Base-by-base conservation (phyloP, 2,113 vertebrate species). In the Cyprinodon variegatus region DNA sequence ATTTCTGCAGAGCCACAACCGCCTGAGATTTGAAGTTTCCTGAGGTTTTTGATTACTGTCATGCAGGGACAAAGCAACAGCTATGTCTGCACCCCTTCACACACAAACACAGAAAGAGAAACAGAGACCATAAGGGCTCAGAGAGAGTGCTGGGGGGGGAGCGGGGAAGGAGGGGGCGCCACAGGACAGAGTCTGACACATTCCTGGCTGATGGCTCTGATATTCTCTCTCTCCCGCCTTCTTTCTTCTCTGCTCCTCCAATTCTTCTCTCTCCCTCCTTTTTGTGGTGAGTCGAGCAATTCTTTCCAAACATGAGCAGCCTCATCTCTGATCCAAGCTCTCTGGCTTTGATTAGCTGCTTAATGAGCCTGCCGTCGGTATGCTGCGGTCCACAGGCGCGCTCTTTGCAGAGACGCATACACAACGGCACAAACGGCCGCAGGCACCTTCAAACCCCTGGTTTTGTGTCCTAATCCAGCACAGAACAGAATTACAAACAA, bases 341-440 rank as follows among this genome's bases (percentile, higher is more conserved):
- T 92, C 93, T 94, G 93, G 93, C 88, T 92, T 92, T 91, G 88
- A 94, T 94, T 94, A 94, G 93, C 87, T 91, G 88, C 88, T 94
- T 94, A 93, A 93, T 94, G 92, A 93, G 91, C 88, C 91, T 91
- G 88, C 90, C 81, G 76, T 90, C 86, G 83, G 91, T 93, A 93
- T 93, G 90, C 86, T 91, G 92, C 50, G 89, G 90, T 90, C 87
- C 74, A 72, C 62, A 69, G 66, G 59, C 70, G 72, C 81, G 60
- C 41, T 59, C 45, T 40, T 65, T 60, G 41, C 72, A 66, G 14
- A 61, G 12, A 63, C 67, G 60, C 71, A 74, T 38, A 72, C 79
- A 71, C 67, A 76, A 46, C 60, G 46, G 65, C 15, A 17, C 60
- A 65, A 43, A 48, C 22, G 20, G 57, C 57, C 46, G 69, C 39